A percentile compares a stretch with the other conserved stretches of the same genome.
Conservation (phyloP, 2,113 vertebrate genomes). For the Monarcha castaneiventris region DNA sequence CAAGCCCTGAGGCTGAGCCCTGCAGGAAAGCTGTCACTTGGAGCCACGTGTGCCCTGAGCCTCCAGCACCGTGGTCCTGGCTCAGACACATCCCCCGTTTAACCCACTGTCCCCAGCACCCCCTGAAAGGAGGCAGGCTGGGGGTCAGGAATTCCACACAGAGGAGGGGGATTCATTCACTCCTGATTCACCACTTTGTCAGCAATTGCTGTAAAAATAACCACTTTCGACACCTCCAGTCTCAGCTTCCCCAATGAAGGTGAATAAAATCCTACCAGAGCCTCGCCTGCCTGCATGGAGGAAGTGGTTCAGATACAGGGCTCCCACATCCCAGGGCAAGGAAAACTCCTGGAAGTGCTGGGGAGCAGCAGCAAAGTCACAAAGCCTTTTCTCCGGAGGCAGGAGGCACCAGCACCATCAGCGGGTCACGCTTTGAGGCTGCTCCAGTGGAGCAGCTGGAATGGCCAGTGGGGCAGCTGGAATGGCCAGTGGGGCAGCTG, state of each 20-base stretch:
- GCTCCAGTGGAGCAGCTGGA: neutral
- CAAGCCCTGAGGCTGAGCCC: neutral
- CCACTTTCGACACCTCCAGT: neutral
- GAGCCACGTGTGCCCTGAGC: neutral
- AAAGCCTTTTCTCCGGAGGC: neutral
- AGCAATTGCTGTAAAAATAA: neutral
- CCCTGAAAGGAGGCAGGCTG: neutral
- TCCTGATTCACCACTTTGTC: neutral
- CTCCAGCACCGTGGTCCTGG: rapidly evolving
- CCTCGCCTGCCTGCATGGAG: neutral
- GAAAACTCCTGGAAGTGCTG: neutral
- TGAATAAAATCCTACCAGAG: neutral
- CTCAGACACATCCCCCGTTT: rapidly evolving
- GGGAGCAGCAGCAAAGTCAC: neutral
- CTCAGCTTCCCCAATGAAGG: neutral
- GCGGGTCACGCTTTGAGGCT: neutral
- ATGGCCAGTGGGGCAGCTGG: neutral
- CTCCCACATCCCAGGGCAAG: neutral
- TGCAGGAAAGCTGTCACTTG: neutral
- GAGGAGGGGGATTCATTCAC: neutral
- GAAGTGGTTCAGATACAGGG: neutral
- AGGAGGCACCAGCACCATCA: neutral
- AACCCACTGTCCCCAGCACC: neutral
- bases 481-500: neutral
- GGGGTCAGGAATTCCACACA: rapidly evolving